Percentiles rank a stretch among this genome's conserved stretches.
Evolutionary conservation across 2,113 vertebrate species (phyloP).

Genomic region (Acrocephalus kingi): DNA sequence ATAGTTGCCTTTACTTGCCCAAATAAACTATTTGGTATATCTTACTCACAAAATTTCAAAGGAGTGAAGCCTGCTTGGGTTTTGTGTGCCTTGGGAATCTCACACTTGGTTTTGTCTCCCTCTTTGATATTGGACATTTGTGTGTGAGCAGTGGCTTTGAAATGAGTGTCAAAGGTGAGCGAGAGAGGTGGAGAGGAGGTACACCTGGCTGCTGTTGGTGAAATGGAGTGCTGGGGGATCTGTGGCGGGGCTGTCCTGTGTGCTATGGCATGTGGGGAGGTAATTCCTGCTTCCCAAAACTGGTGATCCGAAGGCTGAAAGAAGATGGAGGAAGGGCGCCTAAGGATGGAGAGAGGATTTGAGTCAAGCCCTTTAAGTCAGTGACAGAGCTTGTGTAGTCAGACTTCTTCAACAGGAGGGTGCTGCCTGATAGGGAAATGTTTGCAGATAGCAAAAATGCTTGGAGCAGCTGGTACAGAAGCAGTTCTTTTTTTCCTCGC

Average conservation of each 20-base stretch:
- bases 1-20: neutral
- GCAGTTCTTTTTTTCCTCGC: neutral
- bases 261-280: neutral
- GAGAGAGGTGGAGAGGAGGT: neutral
- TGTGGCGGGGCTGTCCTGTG: accelerated
- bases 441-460: neutral
- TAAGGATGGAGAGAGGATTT: neutral
- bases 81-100: neutral
- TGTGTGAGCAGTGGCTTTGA: neutral
- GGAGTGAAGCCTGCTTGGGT: neutral
- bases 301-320: neutral
- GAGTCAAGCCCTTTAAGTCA: neutral
- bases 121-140: neutral
- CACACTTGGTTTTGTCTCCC: neutral
- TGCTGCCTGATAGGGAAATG: neutral
- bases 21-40: neutral
- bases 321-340: neutral
- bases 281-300: neutral
- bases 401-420: accelerated
- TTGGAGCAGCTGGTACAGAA: neutral
- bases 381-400: neutral
- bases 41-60: neutral
- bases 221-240: accelerated
- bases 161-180: neutral
- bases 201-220: neutral